phyloP scores from a whole-genome alignment of 2,888 invertebrate species.

The Noctua janthina region DNA sequence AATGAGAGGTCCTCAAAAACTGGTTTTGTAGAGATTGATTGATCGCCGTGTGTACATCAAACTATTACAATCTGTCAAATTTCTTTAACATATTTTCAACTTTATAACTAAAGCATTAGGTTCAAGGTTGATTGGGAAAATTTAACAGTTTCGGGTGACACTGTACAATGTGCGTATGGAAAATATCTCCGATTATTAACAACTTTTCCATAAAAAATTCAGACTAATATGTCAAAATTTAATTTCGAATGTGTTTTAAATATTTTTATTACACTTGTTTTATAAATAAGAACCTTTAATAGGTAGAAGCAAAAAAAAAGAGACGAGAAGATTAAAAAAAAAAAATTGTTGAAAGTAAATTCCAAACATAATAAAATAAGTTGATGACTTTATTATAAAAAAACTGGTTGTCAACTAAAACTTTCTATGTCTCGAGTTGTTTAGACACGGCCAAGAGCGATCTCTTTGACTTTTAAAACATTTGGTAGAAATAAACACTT shows the following conservation, averaged over 20 bases:
- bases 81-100: too few relatives aligned
- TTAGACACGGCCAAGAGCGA: conserved; percentile 15
- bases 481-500: neutral
- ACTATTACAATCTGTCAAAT: too few relatives aligned
- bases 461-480: neutral
- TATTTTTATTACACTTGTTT: neutral
- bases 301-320: too few relatives aligned
- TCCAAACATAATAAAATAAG: conserved; percentile 8
- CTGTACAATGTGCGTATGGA: too few relatives aligned
- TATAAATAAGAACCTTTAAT: neutral
- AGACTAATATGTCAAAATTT: neutral
- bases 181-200: neutral
- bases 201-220: neutral
- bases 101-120: too few relatives aligned
- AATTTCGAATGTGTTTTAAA: neutral
- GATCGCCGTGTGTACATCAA: too few relatives aligned
- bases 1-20: too few relatives aligned
- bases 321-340: too few relatives aligned
- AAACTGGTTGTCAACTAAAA: conserved; percentile 40
- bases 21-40: too few relatives aligned
- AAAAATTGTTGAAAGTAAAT: conserved; percentile 8
- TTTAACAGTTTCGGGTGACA: too few relatives aligned
- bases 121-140: too few relatives aligned
- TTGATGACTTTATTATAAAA: conserved; percentile 39
- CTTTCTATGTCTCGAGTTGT: conserved; percentile 33